Conservation (phyloP, 2,888 invertebrate species). For the Strigamia maritima region DNA sequence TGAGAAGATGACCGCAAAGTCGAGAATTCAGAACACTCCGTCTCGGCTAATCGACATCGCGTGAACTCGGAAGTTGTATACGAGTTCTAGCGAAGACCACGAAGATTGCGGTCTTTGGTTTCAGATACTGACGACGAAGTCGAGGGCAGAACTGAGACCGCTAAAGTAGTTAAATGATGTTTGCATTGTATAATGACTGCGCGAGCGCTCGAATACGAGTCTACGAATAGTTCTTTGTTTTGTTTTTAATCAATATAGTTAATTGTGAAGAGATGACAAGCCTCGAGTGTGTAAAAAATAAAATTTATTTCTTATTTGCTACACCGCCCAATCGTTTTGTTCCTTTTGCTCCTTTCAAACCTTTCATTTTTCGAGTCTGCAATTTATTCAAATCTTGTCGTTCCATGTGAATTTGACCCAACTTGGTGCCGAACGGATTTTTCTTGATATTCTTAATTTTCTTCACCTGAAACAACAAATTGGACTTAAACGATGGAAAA, state of each 20-base stretch:
- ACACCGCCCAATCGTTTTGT: not conserved
- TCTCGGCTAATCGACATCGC: conserved; percentile 82
- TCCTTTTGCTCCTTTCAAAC: conserved; percentile 77
- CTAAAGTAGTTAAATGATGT: conserved; percentile 45
- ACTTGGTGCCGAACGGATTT: conserved; percentile 81
- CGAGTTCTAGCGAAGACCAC: conserved; percentile 54
- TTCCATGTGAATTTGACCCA: conserved; percentile 90
- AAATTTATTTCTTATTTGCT: conserved; percentile 29
- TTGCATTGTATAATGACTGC: not conserved
- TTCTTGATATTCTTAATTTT: conserved; percentile 87
- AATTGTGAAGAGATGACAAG: not conserved
- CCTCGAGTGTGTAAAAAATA: conserved; percentile 1
- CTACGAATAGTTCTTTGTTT: not conserved
- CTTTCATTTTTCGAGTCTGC: conserved; percentile 89
- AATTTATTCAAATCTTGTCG: conserved; percentile 78
- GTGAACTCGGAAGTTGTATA: conserved; percentile 82
- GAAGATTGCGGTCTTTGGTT: too few species aligned
- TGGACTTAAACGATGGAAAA: too few species aligned
- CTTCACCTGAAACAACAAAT: conserved; percentile 58
- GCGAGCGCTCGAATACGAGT: not conserved
- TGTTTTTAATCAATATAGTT: not conserved
- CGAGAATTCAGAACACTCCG: conserved; percentile 66
- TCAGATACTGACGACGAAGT: conserved; percentile 49
- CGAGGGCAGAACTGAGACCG: conserved; percentile 45
- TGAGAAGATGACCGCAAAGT: conserved; percentile 62